phyloP scores from a whole-genome alignment of 1,140 invertebrate genomes.

The Zaprionus ornatus region DNA sequence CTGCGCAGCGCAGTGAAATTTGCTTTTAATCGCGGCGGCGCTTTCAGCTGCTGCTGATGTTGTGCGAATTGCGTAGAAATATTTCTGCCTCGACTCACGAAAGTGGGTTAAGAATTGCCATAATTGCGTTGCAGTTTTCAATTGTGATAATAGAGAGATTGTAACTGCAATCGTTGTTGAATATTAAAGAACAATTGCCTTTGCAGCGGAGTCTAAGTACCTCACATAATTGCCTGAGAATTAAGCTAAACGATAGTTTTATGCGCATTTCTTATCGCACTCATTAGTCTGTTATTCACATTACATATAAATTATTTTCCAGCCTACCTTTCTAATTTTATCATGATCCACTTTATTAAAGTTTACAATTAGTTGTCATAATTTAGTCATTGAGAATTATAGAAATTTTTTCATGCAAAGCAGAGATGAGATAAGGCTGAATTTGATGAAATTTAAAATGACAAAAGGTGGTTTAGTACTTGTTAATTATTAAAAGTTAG shows the following conservation, averaged over 20 bases:
- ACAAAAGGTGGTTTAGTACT: too few species aligned
- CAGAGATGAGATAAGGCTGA: too few species aligned
- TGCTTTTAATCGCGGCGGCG: constrained; percentile 57
- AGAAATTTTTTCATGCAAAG: too few species aligned
- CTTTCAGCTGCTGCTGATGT: constrained; percentile 36
- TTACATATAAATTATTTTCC: background rate
- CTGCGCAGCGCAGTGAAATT: constrained; percentile 38
- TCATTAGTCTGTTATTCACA: background rate
- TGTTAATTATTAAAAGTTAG: too few species aligned
- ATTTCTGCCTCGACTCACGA: constrained; percentile 30
- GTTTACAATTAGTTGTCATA: background rate
- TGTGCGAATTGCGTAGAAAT: constrained; percentile 71
- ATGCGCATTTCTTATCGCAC: background rate
- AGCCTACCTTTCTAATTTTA: background rate
- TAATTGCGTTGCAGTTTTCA: constrained; percentile 65
- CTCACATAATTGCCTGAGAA: constrained; percentile 21
- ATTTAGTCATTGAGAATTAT: too few species aligned
- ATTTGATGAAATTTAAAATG: too few species aligned
- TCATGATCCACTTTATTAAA: background rate
- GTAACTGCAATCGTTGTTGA: constrained; percentile 17
- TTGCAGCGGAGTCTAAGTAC: background rate
- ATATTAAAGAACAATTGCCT: constrained; percentile 17
- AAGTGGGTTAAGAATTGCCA: constrained; percentile 77
- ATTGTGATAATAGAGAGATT: constrained; percentile 63
- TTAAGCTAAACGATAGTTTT: background rate